These are phyloP conservation scores for Drosophila ficusphila DNA, from an alignment of 1,140 invertebrate species.

Conservation along the genomic window DNA sequence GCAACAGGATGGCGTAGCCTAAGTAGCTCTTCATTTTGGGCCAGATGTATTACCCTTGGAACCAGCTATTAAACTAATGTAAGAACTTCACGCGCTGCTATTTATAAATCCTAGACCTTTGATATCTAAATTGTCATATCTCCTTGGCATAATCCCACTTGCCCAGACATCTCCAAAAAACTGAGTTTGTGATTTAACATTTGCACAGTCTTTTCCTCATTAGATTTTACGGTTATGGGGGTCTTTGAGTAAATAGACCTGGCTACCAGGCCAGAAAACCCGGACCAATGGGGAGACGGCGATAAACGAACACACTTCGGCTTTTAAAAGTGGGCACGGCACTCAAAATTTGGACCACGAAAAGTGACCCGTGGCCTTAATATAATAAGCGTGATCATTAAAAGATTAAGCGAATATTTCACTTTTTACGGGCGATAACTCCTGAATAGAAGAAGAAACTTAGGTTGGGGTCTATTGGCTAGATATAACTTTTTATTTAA, in stretches of 20 bases:
- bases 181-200: conserved; percentile 3
- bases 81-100: neutral
- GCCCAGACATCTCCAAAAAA: conserved; percentile 4
- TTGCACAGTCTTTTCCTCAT: conserved; percentile 7
- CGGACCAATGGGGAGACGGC: conserved; percentile 13
- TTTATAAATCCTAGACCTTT: conserved; percentile 19
- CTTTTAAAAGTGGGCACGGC: neutral
- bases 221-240: conserved; percentile 22
- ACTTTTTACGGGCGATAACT: neutral
- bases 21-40: conserved; percentile 12
- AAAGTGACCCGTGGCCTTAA: neutral
- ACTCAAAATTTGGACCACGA: neutral
- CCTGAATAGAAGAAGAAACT: neutral
- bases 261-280: conserved; percentile 10
- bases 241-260: neutral
- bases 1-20: neutral
- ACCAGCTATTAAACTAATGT: neutral
- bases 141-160: conserved; percentile 22
- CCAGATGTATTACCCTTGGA: neutral
- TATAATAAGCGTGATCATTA: neutral
- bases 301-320: conserved; percentile 12
- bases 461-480: no score
- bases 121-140: conserved; percentile 26
- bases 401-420: neutral
- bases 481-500: no score